Percentiles rank a stretch among this genome's conserved stretches.
These are phyloP conservation scores for Hycleus cichorii DNA, from an alignment of 1,140 invertebrate genomes.

Conservation along the genomic window DNA sequence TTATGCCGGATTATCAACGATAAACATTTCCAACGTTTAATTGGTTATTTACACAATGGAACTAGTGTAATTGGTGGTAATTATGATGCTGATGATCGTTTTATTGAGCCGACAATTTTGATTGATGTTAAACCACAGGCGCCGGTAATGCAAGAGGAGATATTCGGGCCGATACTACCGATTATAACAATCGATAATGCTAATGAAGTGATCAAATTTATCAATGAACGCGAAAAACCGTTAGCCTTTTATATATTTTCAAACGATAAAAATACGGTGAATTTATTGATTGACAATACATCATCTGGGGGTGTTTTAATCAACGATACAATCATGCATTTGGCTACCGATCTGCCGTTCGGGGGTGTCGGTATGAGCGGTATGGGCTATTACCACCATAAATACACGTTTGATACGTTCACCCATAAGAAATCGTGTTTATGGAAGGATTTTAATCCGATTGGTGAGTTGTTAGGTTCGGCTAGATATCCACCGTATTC, in stretches of 20 bases:
- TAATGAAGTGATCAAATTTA: constrained; percentile 85
- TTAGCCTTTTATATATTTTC: constrained; percentile 77
- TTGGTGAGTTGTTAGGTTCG: constrained; percentile 57
- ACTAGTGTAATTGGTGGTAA: constrained; percentile 72
- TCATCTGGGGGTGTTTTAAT: constrained; percentile 66
- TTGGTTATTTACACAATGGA: constrained; percentile 51
- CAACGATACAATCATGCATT: constrained; percentile 78
- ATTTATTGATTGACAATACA: constrained; percentile 61
- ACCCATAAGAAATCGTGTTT: constrained; percentile 83
- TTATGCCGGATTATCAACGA: constrained; percentile 79
- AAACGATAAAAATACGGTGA: constrained; percentile 47
- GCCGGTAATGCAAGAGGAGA: constrained; percentile 85
- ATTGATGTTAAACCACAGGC: constrained; percentile 58
- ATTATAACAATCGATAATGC: constrained; percentile 73
- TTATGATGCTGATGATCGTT: constrained; percentile 64
- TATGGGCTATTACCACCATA: constrained; percentile 90
- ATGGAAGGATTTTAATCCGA: constrained; percentile 58
- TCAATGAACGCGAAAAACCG: constrained; percentile 70
- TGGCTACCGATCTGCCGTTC: constrained; percentile 70
- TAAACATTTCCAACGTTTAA: constrained; percentile 56
- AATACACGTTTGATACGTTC: constrained; percentile 86
- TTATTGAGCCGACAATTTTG: constrained; percentile 78
- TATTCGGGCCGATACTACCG: constrained; percentile 91
- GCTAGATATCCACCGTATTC: constrained; percentile 78
- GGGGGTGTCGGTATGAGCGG: constrained; percentile 85